Evolutionary conservation across 2,888 invertebrate genomes (phyloP).

Genomic region (Phortica magna): DNA sequence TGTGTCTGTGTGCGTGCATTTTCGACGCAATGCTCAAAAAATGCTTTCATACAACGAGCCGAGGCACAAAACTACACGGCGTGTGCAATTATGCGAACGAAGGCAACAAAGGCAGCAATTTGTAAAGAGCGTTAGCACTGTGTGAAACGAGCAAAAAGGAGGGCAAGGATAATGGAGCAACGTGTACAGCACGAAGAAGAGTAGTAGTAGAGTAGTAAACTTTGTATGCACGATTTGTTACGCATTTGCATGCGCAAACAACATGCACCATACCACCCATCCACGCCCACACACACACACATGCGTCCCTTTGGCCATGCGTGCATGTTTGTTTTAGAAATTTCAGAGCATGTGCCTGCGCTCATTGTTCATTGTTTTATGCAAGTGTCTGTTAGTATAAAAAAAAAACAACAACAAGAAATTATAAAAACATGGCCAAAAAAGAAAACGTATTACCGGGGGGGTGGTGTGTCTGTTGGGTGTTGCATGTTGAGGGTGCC

Average conservation of each 20-base stretch:
- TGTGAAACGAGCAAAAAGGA: slow-evolving; percentile 1
- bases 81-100: neutral
- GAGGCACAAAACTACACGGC: neutral
- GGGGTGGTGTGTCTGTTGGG: too few species aligned
- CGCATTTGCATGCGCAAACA: slow-evolving; percentile 44
- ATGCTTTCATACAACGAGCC: neutral
- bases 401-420: neutral
- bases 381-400: neutral
- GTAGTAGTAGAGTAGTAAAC: slow-evolving; percentile 17
- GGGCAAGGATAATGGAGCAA: slow-evolving; percentile 3
- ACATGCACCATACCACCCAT: neutral
- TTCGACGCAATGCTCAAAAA: slow-evolving; percentile 23
- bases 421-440: neutral
- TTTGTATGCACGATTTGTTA: slow-evolving; percentile 58
- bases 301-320: neutral
- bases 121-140: too few species aligned
- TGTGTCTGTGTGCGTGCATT: neutral
- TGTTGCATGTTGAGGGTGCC: slow-evolving; percentile 6
- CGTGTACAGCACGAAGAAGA: neutral
- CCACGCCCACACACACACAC: neutral
- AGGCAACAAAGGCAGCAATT: neutral
- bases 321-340: slow-evolving; percentile 66
- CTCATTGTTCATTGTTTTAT: slow-evolving; percentile 65
- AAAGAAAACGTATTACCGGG: neutral
- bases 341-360: slow-evolving; percentile 48